These are phyloP conservation scores for Notothenia coriiceps DNA, from an alignment of 2,113 vertebrate genomes.

Conservation along the genomic window DNA sequence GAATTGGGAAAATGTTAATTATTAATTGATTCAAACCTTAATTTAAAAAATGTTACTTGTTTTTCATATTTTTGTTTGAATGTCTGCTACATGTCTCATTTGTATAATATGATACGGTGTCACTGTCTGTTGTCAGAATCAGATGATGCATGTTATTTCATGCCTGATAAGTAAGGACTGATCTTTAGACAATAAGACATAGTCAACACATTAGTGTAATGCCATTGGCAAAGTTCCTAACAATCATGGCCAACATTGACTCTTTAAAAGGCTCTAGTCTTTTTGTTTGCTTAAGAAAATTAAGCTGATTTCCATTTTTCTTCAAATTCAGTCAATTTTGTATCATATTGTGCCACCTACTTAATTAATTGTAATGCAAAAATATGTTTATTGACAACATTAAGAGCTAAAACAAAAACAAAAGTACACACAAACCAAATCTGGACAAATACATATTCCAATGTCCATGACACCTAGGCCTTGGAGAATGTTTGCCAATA, in stretches of 20 bases:
- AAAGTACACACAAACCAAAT: background rate
- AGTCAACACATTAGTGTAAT: slow-evolving; percentile 11
- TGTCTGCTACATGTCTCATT: slow-evolving; percentile 39
- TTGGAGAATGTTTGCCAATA: slow-evolving; percentile 27
- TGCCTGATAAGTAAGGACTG: slow-evolving; percentile 32
- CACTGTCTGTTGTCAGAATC: slow-evolving; percentile 38
- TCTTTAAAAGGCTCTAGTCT: background rate
- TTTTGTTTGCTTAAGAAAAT: background rate
- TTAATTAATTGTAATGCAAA: too few species aligned
- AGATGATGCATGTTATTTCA: slow-evolving; percentile 57
- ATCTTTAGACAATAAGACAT: slow-evolving; percentile 25
- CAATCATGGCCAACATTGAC: background rate
- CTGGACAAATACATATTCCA: background rate
- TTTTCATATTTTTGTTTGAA: slow-evolving; percentile 32
- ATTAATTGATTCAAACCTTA: background rate
- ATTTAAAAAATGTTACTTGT: slow-evolving; percentile 8
- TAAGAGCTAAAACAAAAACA: slow-evolving; percentile 4
- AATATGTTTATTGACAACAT: background rate
- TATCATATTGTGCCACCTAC: background rate
- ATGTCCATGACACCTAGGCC: background rate
- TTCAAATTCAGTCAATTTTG: background rate
- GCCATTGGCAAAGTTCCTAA: slow-evolving; percentile 47
- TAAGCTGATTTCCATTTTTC: background rate
- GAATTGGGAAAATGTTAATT: background rate
- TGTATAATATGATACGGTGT: slow-evolving; percentile 31